Base-by-base conservation (phyloP, 2,113 vertebrate genomes). In the Oriolus oriolus region DNA sequence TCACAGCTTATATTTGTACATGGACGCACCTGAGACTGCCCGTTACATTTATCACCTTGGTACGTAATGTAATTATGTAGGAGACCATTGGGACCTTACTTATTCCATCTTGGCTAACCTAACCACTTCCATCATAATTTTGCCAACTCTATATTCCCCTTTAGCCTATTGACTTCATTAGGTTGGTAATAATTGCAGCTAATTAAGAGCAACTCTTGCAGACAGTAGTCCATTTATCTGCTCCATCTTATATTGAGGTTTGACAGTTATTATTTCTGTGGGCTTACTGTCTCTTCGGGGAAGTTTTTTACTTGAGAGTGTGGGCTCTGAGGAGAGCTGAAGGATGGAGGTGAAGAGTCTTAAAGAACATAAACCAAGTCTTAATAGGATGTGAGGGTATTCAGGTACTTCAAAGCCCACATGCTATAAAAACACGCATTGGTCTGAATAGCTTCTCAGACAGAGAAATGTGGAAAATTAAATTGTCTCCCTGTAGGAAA, bases 161-260 rank as follows among this genome's bases (percentile, higher is more conserved):
- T 78, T 60, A 84, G 20, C 21, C 17, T 71, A 31, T 47, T 71
- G 80, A 78, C 27, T 87, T 94, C 33, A 69, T 78, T 44, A 66
- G 12, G 20, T 7, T 71, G 26, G 22, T 73, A 83, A 65, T 35
- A 84, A 76, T 11, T 76, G 28, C 42, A 93, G 61, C 23, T 65
- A 74, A 77, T 73, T 73, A 84, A 64, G 30, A 69, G 4, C 13
- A 52, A 33, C 35, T 52, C 28, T 42, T 57, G 20, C 31, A 75
- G 10, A n/a, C 10, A 65, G 6, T 8, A 81, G 6, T 20, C 16
- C 35, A 60, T 68, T 89, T 69, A 41, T 24, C 18, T 64, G 9
- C 4, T n/a, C 0, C 0, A 35, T 26, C n/a, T 69, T 19, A 17
- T 12, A 14, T 13, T 47, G 61, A 74, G 1, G 5, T 65, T 91